These are phyloP conservation scores for Tetragonula carbonaria DNA, from an alignment of 2,888 invertebrate genomes.

Conservation along the genomic window DNA sequence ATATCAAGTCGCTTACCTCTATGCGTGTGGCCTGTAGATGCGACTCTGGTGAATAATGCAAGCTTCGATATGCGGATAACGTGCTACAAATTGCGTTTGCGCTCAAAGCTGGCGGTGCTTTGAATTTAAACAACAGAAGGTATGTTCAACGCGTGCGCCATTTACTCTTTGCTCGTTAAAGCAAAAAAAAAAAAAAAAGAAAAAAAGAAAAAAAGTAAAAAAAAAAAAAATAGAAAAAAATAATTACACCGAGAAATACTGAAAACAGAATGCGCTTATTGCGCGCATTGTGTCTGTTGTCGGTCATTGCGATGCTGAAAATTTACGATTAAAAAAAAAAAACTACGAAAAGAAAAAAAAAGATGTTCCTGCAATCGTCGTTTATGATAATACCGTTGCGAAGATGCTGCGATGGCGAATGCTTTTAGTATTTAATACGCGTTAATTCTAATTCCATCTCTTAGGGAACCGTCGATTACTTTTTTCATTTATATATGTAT, in stretches of 20 bases:
- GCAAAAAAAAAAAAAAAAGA: conserved; percentile 36
- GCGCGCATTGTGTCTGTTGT: conserved; percentile 49
- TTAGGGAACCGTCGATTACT: conserved; percentile 17
- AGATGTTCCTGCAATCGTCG: conserved; percentile 54
- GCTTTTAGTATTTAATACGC: conserved; percentile 62
- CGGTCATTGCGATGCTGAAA: conserved; percentile 61
- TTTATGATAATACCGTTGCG: conserved; percentile 62
- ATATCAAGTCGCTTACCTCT: conserved; percentile 71
- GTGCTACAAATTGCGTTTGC: conserved; percentile 82
- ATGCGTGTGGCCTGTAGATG: conserved; percentile 76
- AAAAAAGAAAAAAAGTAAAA: neutral
- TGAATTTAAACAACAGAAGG: conserved; percentile 81
- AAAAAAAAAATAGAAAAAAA: conserved; percentile 12
- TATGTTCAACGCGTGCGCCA: conserved; percentile 79
- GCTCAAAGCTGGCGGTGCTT: conserved; percentile 80
- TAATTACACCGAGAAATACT: conserved; percentile 10
- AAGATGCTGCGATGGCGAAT: conserved; percentile 60
- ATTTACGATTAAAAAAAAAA: conserved; percentile 38
- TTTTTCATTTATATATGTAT: conserved; percentile 8
- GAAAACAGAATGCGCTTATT: conserved; percentile 40
- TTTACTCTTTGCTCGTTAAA: conserved; percentile 70
- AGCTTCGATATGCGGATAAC: conserved; percentile 79
- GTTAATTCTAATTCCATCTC: conserved; percentile 69
- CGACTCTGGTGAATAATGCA: conserved; percentile 75
- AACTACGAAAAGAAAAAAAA: conserved; percentile 41